Evolutionary conservation across 1,140 invertebrate species (phyloP), one percentile per base, ranked within the genome.

Genomic region (Ceratosolen solmsi): DNA sequence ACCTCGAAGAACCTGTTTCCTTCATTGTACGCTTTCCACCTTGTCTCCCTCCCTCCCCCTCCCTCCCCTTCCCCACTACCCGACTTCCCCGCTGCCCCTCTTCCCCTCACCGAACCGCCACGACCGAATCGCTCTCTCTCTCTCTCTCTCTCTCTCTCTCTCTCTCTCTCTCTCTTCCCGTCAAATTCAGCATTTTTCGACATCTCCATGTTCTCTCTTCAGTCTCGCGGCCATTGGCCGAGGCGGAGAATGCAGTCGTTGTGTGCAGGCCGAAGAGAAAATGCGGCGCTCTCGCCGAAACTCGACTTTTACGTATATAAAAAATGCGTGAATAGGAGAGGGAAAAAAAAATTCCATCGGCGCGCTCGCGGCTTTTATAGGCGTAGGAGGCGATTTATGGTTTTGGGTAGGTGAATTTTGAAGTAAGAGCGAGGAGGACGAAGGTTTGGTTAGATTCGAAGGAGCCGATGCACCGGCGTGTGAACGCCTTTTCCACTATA

Each of bases 1-100:
- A 79, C 54, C 49, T 51, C 80, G 54, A 79, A 82, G 68, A 82
- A 85, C 80, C 83, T 80, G 77, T 83, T 80, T 78, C 72, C 71
- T 51, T 63, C 56, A 75, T 75, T 76, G 70, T 80, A 46, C 56
- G 41, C 58, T 73, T 73, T 80, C 60, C 56, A 76, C 51, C 71
- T 70, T 25, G 7, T 33, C 46, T 68, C 63, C 8, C 2, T 25
- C 5, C 7, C 2, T 30, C 58, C 20, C 58, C 5, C 11, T 27
- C 27, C 8, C 58, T 25, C 3, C 58, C 25, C 20, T 30, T 17
- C 7, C 13, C 41, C 20, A 27, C 27, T 63, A 20, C 15, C 25
- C n/a, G 9, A n/a, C 9, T 3, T 20, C 41, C 70, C 15, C 15
- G 1, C 41, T n/a, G n/a, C 70, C 22, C 20, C 36, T 58, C 56